A percentile compares a stretch with the other conserved stretches of the same genome.
Conservation (phyloP, 2,113 vertebrate genomes). For the Cyanoramphus novaezelandiae region DNA sequence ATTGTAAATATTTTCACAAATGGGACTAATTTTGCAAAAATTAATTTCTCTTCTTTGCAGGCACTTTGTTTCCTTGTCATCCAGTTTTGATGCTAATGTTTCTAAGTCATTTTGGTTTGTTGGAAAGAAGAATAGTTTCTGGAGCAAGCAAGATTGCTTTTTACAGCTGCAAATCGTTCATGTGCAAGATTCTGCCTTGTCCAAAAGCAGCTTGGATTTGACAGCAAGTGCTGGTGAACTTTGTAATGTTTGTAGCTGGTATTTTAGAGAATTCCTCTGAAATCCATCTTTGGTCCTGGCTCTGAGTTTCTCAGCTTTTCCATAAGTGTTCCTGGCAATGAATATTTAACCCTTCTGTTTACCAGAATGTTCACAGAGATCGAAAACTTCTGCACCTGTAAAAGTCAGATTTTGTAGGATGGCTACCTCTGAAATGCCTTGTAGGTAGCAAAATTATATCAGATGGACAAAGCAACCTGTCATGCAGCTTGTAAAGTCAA, state of each 20-base stretch:
- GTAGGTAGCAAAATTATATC: neutral
- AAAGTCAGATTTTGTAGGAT: neutral
- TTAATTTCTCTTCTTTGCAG: neutral
- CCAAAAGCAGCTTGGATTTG: slow-evolving; percentile 28
- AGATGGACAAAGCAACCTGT: neutral
- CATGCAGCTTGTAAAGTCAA: neutral
- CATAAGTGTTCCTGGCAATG: neutral
- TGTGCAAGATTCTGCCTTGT: slow-evolving; percentile 2
- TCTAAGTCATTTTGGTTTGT: neutral
- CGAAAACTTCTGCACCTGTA: neutral
- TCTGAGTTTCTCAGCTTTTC: neutral
- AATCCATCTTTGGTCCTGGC: slow-evolving; percentile 24
- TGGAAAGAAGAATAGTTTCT: slow-evolving; percentile 18
- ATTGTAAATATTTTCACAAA: slow-evolving; percentile 34
- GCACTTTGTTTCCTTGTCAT: neutral
- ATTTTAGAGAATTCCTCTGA: slow-evolving; percentile 21
- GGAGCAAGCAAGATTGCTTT: neutral
- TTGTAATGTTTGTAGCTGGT: neutral
- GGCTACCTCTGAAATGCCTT: neutral
- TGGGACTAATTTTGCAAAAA: neutral
- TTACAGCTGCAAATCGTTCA: slow-evolving; percentile 37
- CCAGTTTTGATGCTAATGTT: neutral
- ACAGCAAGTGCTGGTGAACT: slow-evolving; percentile 41
- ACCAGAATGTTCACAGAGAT: neutral
- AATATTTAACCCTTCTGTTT: slow-evolving; percentile 29